Conservation (phyloP, 2,113 vertebrate genomes). For the Crocuta crocuta region DNA sequence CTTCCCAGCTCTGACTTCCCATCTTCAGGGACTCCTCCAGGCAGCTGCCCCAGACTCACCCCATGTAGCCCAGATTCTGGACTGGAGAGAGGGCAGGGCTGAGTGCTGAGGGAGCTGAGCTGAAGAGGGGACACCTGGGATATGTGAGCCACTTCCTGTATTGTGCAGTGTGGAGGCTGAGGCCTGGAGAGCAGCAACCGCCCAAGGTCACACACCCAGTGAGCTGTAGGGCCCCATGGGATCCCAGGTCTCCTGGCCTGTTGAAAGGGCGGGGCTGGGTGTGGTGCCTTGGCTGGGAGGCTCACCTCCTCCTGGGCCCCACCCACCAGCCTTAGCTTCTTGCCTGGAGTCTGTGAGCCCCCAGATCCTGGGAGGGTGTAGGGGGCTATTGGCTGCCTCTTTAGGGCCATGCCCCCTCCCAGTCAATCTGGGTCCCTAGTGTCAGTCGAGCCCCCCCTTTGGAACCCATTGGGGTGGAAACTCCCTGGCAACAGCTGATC, state of each 20-base stretch:
- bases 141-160: conserved; percentile 66
- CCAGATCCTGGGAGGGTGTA: not conserved
- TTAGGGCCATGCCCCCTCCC: conserved; percentile 37
- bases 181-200: not conserved
- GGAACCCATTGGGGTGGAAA: conserved; percentile 70
- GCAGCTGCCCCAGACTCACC: not conserved
- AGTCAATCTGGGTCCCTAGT: conserved; percentile 13
- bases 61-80: conserved; percentile 24
- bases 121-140: conserved; percentile 35
- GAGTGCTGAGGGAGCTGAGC: not conserved
- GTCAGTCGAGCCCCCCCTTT: conserved; percentile 55
- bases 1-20: not conserved
- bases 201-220: conserved; percentile 52
- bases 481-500: conserved; percentile 77
- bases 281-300: conserved; percentile 18
- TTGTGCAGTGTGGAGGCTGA: not conserved
- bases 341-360: not conserved
- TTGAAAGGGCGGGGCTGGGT: conserved; percentile 53
- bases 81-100: not conserved
- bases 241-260: conserved; percentile 62
- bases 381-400: not conserved
- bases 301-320: conserved; percentile 12
- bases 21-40: not conserved
- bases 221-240: not conserved
- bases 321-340: conserved; percentile 50